Percentiles rank a stretch among this genome's conserved stretches.
Evolutionary conservation across 2,888 invertebrate species (phyloP).

Genomic region (Scrobipalpa costella): DNA sequence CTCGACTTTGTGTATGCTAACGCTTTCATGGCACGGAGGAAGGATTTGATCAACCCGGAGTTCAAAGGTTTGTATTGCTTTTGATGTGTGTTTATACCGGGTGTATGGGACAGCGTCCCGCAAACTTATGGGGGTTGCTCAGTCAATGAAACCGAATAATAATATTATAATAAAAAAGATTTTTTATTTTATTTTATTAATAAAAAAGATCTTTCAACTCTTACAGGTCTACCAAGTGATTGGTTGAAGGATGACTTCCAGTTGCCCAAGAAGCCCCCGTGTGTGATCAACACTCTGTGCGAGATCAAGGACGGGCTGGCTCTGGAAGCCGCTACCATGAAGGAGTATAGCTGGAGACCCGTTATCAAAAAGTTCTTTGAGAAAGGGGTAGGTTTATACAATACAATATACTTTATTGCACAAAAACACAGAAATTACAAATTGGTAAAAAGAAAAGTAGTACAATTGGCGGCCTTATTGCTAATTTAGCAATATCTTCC

Average conservation of each 20-base stretch:
- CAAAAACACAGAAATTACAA: too few species aligned
- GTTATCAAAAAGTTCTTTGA: constrained; percentile 89
- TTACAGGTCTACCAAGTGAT: constrained; percentile 85
- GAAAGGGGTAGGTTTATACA: constrained; percentile 83
- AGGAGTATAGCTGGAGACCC: constrained; percentile 92
- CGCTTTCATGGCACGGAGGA: constrained; percentile 88
- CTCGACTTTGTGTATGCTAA: constrained; percentile 95
- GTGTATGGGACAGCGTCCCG: too few species aligned
- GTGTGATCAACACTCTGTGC: constrained; percentile 91
- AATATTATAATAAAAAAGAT: too few species aligned
- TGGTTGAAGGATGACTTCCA: constrained; percentile 82
- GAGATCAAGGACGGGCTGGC: constrained; percentile 89
- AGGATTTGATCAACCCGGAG: constrained; percentile 91
- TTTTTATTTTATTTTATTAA: too few species aligned
- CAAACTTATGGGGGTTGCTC: too few species aligned
- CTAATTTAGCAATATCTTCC: too few species aligned
- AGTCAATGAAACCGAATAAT: too few species aligned
- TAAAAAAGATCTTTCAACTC: too few species aligned
- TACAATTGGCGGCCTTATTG: too few species aligned
- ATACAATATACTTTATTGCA: too few species aligned
- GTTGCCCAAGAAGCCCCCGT: constrained; percentile 85
- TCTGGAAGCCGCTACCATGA: constrained; percentile 95
- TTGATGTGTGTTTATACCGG: too few species aligned
- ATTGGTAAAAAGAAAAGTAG: too few species aligned
- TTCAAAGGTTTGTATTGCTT: constrained; percentile 83